Evolutionary conservation across 2,797 vertebrate genomes (phyloP).

Genomic region (Microctenopoma stevenorrisi): DNA sequence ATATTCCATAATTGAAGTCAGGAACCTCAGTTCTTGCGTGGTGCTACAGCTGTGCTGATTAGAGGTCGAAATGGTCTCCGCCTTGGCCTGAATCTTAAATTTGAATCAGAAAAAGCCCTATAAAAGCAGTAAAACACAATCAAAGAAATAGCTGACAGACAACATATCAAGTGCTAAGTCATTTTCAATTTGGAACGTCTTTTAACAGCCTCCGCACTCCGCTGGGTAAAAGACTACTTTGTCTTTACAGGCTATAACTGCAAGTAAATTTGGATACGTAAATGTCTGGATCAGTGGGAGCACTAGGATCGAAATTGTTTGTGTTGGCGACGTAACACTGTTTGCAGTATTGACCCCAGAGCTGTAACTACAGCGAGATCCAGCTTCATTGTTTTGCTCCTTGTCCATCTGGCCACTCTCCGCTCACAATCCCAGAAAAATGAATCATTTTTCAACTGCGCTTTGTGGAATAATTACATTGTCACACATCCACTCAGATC

Average conservation of each 20-base stretch:
- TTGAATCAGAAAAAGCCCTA: slow-evolving; percentile 23
- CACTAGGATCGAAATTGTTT: slow-evolving; percentile 70
- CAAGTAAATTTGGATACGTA: slow-evolving; percentile 71
- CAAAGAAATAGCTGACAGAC: slow-evolving; percentile 50
- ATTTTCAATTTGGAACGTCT: slow-evolving; percentile 53
- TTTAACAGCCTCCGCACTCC: slow-evolving; percentile 33
- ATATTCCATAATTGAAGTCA: slow-evolving; percentile 71
- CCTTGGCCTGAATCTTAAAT: slow-evolving; percentile 67
- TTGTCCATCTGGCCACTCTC: slow-evolving; percentile 41
- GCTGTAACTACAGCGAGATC: slow-evolving; percentile 43
- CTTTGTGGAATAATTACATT: slow-evolving; percentile 25
- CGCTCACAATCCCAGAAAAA: slow-evolving; percentile 40
- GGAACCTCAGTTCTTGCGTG: slow-evolving; percentile 39
- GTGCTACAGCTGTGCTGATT: slow-evolving; percentile 64
- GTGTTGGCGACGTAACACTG: slow-evolving; percentile 61
- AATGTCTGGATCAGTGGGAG: slow-evolving; percentile 71
- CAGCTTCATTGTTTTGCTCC: slow-evolving; percentile 35
- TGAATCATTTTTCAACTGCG: slow-evolving; percentile 27
- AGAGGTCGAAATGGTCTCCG: slow-evolving; percentile 67
- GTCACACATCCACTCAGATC: slow-evolving; percentile 35
- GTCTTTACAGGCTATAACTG: slow-evolving; percentile 55
- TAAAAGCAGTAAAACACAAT: slow-evolving; percentile 49
- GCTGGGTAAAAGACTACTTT: slow-evolving; percentile 28
- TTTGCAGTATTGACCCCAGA: slow-evolving; percentile 71
- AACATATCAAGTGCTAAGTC: slow-evolving; percentile 44